Percentiles rank a stretch among this genome's conserved stretches.
phyloP scores from a whole-genome alignment of 2,113 vertebrate genomes.

The Nibea coibor region DNA sequence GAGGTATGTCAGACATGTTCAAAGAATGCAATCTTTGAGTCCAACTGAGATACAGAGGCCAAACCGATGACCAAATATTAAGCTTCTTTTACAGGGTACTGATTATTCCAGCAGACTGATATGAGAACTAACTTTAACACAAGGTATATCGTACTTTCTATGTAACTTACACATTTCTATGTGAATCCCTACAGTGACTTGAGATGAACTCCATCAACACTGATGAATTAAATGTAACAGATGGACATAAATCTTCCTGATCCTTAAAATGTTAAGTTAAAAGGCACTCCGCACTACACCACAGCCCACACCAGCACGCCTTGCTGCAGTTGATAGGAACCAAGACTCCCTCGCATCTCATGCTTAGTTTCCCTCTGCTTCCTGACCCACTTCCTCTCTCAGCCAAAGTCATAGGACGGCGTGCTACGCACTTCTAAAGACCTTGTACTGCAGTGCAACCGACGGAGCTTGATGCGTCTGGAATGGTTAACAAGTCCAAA shows the following conservation, averaged over 20 bases:
- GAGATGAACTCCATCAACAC: not conserved
- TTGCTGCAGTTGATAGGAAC: slow-evolving; percentile 41
- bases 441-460: slow-evolving; percentile 37
- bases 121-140: not conserved
- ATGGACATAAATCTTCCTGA: not conserved
- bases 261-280: not conserved
- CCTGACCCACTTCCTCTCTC: slow-evolving; percentile 80
- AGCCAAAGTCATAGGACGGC: slow-evolving; percentile 41
- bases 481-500: slow-evolving; percentile 66
- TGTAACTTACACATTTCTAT: not conserved
- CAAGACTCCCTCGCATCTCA: slow-evolving; percentile 62
- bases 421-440: slow-evolving; percentile 39
- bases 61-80: slow-evolving; percentile 8
- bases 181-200: not conserved
- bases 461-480: slow-evolving; percentile 50
- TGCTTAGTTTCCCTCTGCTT: slow-evolving; percentile 71
- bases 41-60: slow-evolving; percentile 6
- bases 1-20: slow-evolving; percentile 52
- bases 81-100: not conserved
- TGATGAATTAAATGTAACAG: not conserved
- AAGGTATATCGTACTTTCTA: not conserved
- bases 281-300: slow-evolving; percentile 11
- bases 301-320: not conserved
- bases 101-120: slow-evolving; percentile 6
- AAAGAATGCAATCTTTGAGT: slow-evolving; percentile 33